Conservation (phyloP, 2,888 invertebrate species). For the Sussaba pulchella region DNA sequence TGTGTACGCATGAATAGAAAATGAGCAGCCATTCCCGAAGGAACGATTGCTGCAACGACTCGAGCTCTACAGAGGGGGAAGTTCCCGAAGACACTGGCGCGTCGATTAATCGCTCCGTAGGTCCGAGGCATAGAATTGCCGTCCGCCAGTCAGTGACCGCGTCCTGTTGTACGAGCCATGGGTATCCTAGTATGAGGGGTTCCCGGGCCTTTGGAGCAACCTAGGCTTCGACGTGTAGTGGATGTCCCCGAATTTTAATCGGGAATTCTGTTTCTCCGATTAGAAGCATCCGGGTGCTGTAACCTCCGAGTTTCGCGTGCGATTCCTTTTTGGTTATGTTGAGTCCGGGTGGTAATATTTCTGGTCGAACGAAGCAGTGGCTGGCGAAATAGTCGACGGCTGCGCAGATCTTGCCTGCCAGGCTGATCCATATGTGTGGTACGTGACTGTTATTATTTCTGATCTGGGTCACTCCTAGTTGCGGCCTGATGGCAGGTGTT, state of each 20-base stretch:
- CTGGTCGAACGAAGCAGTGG: constrained; percentile 12
- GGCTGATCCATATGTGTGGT: background rate
- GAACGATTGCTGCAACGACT: too few relatives aligned
- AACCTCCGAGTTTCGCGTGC: too few relatives aligned
- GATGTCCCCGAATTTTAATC: too few relatives aligned
- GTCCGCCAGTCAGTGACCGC: constrained; percentile 31
- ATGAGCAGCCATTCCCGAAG: background rate
- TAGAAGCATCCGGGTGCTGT: too few relatives aligned
- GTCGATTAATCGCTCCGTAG: background rate
- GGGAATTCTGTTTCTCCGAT: too few relatives aligned
- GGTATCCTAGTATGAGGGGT: constrained; percentile 40
- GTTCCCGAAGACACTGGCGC: background rate
- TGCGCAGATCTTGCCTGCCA: background rate
- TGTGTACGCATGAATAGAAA: too few relatives aligned
- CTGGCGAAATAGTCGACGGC: constrained; percentile 10
- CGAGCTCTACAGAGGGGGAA: too few relatives aligned
- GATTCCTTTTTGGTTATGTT: too few relatives aligned
- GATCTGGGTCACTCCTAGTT: background rate
- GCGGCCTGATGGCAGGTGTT: background rate
- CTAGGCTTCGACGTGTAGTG: constrained; percentile 5
- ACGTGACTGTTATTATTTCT: background rate
- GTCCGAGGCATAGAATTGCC: constrained; percentile 22
- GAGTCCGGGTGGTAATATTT: too few relatives aligned
- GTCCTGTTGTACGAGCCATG: constrained; percentile 39
- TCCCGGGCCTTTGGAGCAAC: constrained; percentile 22